Evolutionary conservation across 1,140 invertebrate species (phyloP), one percentile per base, ranked within the genome.

Genomic region (Tigriopus japonicus): DNA sequence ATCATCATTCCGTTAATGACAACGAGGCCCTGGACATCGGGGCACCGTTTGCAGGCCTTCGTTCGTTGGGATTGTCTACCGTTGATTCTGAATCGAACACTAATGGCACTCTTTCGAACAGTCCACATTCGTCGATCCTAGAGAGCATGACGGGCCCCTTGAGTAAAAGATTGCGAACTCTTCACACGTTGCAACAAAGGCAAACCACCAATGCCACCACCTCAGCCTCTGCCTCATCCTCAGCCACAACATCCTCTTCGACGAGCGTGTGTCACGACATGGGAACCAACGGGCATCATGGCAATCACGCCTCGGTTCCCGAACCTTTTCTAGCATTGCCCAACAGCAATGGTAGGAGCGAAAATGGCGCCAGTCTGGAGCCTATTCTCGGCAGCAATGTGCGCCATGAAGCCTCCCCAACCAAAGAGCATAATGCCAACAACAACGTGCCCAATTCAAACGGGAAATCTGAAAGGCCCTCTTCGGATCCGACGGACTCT

Each of bases 91-190:
- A 9, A 35, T 35, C 28, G 28, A 35, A 9, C 9, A 5, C 28
- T 9, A 35, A 35, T 35, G 28, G 28, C 28, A 35, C 28, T 35
- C 10, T 49, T 5, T 49, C 45, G 3, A 49, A 49, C 45, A 49
- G 45, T 49, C 45, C 24, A 40, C 55, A 58, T 23, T 58, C 55
- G 14, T 58, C 55, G 13, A 58, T 58, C 17, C 42, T 58, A n/a
- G 55, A 58, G 41, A 42, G 28, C 15, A 23, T 58, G 21, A 28
- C 55, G 7, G 55, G 55, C 14, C 55, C 55, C 1, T 40, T 58
- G 17, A 58, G 55, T n/a, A 58, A 58, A 23, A 58, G 55, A 42
- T 41, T 58, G 15, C 35, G 55, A 23, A 58, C 35, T 7, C 41
- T 58, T 5, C 55, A 58, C 14, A 40, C 15, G 5, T 7, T 58